Conservation (phyloP, 2,797 vertebrate genomes). For the Sarcophilus harrisii region DNA sequence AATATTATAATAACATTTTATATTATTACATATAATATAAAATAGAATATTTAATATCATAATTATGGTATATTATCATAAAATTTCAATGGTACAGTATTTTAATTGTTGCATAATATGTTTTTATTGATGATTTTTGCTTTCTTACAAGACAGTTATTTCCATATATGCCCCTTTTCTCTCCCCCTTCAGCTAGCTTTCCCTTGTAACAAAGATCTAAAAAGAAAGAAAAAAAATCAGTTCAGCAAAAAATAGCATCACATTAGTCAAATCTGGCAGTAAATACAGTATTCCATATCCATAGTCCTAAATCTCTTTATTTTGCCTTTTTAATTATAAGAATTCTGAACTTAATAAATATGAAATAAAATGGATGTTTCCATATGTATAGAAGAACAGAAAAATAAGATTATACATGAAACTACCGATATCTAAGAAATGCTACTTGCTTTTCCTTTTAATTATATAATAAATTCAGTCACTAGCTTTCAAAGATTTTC, state of each 20-base stretch:
- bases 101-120: neutral
- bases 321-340: neutral
- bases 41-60: neutral
- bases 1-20: neutral
- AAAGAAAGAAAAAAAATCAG: neutral
- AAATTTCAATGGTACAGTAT: neutral
- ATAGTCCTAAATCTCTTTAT: neutral
- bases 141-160: neutral
- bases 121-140: neutral
- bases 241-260: neutral
- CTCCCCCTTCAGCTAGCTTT: neutral
- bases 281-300: neutral
- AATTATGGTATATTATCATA: neutral
- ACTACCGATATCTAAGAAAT: neutral
- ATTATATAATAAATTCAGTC: neutral
- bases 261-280: neutral
- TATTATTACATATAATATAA: neutral
- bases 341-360: neutral
- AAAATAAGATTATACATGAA: neutral
- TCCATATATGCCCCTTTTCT: neutral
- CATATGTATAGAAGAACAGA: neutral
- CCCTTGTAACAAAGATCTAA: neutral
- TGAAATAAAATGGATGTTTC: neutral
- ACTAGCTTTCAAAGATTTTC: neutral
- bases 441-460: neutral